phyloP scores from a whole-genome alignment of 2,113 vertebrate genomes.

The Lepus americanus region DNA sequence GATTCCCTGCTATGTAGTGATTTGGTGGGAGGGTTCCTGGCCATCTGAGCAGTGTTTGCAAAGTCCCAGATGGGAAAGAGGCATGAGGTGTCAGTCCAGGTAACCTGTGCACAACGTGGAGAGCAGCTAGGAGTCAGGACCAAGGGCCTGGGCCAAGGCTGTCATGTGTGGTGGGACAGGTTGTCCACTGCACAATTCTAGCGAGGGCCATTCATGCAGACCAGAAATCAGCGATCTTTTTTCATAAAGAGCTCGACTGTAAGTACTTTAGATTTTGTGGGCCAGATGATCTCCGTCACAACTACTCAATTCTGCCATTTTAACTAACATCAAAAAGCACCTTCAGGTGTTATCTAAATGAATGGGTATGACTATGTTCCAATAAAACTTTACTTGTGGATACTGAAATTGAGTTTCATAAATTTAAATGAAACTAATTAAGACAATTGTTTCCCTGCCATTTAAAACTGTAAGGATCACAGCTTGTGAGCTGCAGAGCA shows the following conservation, averaged over 20 bases:
- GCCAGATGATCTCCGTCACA: background rate
- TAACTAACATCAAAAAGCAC: conserved; percentile 7
- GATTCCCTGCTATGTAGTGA: fast-evolving
- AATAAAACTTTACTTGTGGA: background rate
- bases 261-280: background rate
- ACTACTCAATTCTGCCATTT: background rate
- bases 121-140: background rate
- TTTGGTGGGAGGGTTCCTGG: background rate
- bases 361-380: background rate
- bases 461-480: background rate
- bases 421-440: conserved; percentile 30
- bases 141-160: no score
- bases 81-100: background rate
- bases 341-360: background rate
- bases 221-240: background rate
- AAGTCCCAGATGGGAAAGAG: background rate
- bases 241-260: background rate
- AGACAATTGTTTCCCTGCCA: background rate
- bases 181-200: background rate
- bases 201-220: background rate
- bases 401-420: background rate
- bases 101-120: background rate
- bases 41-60: background rate
- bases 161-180: background rate
- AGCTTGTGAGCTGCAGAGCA: background rate